Base-by-base conservation (phyloP, 2,797 vertebrate genomes). In the Pipistrellus pipistrellus region DNA sequence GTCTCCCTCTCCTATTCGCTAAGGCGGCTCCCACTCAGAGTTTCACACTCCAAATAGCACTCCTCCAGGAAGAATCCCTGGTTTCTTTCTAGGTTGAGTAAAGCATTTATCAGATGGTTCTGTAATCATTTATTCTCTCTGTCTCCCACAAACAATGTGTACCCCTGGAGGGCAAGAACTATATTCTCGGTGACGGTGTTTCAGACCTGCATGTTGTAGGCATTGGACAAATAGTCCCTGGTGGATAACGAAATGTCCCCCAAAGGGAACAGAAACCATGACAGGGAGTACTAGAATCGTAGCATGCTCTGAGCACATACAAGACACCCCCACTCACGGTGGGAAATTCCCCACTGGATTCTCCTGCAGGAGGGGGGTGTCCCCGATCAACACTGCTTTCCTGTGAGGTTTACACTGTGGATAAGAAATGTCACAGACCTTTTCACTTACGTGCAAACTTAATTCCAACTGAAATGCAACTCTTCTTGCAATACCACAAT, bases 381-480 rank as follows among this genome's bases (percentile, higher is more conserved):
- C 51, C 73, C 71, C 9, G 73, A 23, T 64, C 14, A 4, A 17
- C 7, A 0, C 8, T 12, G 30, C 69, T 91, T 76, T 76, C 85
- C 81, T 59, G 59, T 2, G 30, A 15, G 85, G 48, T n/a, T 82
- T 25, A 48, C 3, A 0, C 75, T 44, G 32, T 32, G 72, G 87
- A 59, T 62, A 88, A 66, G 82, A 86, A 80, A 51, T 2, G 71
- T 38, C 95, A 30, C 2, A 14, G 3, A 10, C 64, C 41, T 53
- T 92, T 35, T 41, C 15, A 15, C 71, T 72, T 27, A 35, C 2
- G 20, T 0, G 23, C 32, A 88, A 57, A 59, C 76, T 84, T 95
- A 93, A 94, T 85, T 91, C 95, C 80, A 35, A 27, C 88, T 72
- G 96, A 97, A 94, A 76, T 1, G 48, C 78, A n/a, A 15, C 53